Conservation (phyloP, 2,888 invertebrate genomes). For the Hypolimnas misippus region DNA sequence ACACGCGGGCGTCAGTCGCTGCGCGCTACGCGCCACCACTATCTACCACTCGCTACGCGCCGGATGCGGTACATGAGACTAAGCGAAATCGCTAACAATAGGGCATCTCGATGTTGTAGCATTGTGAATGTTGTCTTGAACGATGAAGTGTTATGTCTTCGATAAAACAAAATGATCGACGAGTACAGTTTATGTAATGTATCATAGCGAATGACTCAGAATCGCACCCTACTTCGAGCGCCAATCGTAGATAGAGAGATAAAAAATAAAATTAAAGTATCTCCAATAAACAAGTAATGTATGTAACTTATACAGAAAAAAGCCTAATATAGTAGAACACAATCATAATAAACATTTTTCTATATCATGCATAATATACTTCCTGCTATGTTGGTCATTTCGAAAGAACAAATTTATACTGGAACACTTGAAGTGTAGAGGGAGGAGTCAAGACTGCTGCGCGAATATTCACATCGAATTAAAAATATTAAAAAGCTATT, state of each 20-base stretch:
- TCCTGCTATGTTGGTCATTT: background rate
- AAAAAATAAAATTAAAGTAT: background rate
- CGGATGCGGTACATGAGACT: background rate
- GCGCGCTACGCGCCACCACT: constrained; percentile 11
- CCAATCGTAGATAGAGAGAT: too few relatives aligned
- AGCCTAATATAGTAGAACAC: too few relatives aligned
- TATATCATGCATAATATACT: constrained; percentile 1
- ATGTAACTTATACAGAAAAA: too few relatives aligned
- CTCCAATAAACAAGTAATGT: too few relatives aligned
- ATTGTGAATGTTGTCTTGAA: too few relatives aligned
- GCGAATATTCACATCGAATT: too few relatives aligned
- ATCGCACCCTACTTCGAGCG: background rate
- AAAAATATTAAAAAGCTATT: too few relatives aligned
- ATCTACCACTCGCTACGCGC: constrained; percentile 15
- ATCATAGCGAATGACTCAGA: background rate
- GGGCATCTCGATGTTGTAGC: background rate
- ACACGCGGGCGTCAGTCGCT: constrained; percentile 14
- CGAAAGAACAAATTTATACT: background rate
- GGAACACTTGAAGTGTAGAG: too few relatives aligned
- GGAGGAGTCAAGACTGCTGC: too few relatives aligned
- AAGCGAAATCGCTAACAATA: background rate
- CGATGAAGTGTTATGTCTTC: too few relatives aligned
- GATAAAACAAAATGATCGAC: background rate
- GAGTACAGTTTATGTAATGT: background rate
- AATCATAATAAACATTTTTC: background rate